phyloP scores from a whole-genome alignment of 2,113 vertebrate species.

The Cichladusa arquata region DNA sequence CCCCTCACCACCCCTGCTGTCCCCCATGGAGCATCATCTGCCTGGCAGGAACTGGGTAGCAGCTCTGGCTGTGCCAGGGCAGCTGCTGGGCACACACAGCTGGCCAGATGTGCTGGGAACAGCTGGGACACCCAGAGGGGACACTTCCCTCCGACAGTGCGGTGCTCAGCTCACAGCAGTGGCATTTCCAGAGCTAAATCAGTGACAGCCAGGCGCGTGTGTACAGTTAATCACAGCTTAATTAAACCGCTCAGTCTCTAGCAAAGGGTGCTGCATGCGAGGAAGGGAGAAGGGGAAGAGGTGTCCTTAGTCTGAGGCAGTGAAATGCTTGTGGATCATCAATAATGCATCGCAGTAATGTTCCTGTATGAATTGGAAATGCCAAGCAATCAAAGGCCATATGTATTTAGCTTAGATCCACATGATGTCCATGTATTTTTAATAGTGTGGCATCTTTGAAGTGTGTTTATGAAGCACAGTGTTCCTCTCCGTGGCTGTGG shows the following conservation, averaged over 20 bases:
- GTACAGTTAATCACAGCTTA: constrained; percentile 48
- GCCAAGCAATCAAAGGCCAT: constrained; percentile 78
- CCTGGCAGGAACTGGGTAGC: rapidly evolving
- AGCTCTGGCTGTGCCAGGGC: background rate
- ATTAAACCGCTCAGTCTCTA: constrained; percentile 46
- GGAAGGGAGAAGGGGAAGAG: background rate
- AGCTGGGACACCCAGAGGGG: background rate
- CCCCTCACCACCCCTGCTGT: background rate
- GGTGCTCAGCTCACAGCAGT: background rate
- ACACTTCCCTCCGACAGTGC: background rate
- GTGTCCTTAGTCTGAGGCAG: constrained; percentile 56
- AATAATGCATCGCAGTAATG: constrained; percentile 75
- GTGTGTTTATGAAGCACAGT: constrained; percentile 66
- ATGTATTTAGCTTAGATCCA: constrained; percentile 77
- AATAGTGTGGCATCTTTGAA: constrained; percentile 74
- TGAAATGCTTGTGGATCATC: constrained; percentile 65
- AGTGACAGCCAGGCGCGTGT: background rate
- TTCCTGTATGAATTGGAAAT: constrained; percentile 75
- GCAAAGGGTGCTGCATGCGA: background rate
- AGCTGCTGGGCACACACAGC: background rate
- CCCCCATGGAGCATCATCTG: rapidly evolving
- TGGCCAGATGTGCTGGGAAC: background rate
- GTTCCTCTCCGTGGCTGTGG: background rate
- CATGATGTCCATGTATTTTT: constrained; percentile 78
- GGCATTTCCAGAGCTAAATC: background rate